These are phyloP conservation scores for Apodemia zela DNA, from an alignment of 2,888 invertebrate species.

Conservation along the genomic window DNA sequence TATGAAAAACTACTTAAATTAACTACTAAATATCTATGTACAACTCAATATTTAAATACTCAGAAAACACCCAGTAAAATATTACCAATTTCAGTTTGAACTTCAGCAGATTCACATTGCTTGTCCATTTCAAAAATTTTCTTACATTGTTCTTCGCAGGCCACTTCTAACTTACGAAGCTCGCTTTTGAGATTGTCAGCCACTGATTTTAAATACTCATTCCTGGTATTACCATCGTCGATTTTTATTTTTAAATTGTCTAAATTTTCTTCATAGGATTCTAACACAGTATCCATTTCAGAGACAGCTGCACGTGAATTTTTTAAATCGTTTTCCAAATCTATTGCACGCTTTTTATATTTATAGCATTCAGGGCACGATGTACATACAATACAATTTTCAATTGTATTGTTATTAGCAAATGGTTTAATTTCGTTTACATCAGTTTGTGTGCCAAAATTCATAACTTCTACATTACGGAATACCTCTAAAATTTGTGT, in stretches of 20 bases:
- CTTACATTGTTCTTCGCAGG: constrained; percentile 44
- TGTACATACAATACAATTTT: constrained; percentile 36
- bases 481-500: constrained; percentile 25
- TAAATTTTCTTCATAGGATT: constrained; percentile 53
- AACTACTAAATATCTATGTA: background rate
- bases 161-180: constrained; percentile 44
- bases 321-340: constrained; percentile 48
- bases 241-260: constrained; percentile 44
- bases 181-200: constrained; percentile 47
- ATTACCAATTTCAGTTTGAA: constrained; percentile 50
- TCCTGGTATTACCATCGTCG: constrained; percentile 47
- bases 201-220: constrained; percentile 42
- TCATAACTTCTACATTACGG: constrained; percentile 31
- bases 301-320: constrained; percentile 38
- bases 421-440: constrained; percentile 22
- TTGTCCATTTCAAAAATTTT: constrained; percentile 41
- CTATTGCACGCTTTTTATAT: constrained; percentile 38
- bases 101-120: constrained; percentile 40
- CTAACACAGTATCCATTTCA: constrained; percentile 48
- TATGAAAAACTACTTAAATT: background rate
- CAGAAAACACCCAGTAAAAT: constrained; percentile 20
- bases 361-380: constrained; percentile 54
- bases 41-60: background rate
- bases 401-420: constrained; percentile 43
- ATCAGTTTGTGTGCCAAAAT: constrained; percentile 30